Percentiles rank a stretch among this genome's conserved stretches.
Evolutionary conservation across 2,797 vertebrate species (phyloP).

Genomic region (Amblyopsis hoosieri): DNA sequence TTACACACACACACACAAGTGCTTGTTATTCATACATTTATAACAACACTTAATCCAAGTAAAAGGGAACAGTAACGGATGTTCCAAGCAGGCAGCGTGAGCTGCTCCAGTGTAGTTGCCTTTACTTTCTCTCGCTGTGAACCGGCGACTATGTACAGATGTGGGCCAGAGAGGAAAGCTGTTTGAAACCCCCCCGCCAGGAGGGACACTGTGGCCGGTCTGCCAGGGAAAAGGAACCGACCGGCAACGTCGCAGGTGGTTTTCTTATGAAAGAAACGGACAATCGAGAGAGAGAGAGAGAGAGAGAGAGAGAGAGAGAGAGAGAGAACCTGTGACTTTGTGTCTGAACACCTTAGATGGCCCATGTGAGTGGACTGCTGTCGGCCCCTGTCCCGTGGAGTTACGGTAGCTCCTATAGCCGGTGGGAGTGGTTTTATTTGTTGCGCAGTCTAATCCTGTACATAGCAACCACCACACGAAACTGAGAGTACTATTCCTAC

Average conservation of each 20-base stretch:
- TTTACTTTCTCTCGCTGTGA: slow-evolving; percentile 64
- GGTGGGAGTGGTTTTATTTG: slow-evolving; percentile 68
- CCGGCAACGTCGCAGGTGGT: slow-evolving; percentile 38
- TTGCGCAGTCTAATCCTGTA: slow-evolving; percentile 71
- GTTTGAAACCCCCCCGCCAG: background rate
- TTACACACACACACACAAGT: slow-evolving; percentile 66
- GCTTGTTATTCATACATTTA: slow-evolving; percentile 74
- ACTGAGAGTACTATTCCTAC: slow-evolving; percentile 78
- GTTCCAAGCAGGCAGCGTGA: slow-evolving; percentile 67
- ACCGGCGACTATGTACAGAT: slow-evolving; percentile 67
- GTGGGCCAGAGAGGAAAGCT: slow-evolving; percentile 55
- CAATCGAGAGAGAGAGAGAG: slow-evolving; percentile 54
- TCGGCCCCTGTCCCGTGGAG: slow-evolving; percentile 1
- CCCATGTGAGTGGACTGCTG: slow-evolving; percentile 30
- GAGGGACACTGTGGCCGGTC: no score
- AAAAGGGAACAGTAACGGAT: slow-evolving; percentile 64
- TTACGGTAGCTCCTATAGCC: slow-evolving; percentile 63
- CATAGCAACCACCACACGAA: slow-evolving; percentile 73
- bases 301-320: no score
- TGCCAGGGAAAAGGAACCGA: slow-evolving; percentile 31
- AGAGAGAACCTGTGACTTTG: slow-evolving; percentile 48
- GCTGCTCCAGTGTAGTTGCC: slow-evolving; percentile 77
- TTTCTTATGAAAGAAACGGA: slow-evolving; percentile 65
- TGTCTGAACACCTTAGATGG: slow-evolving; percentile 45
- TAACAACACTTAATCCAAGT: slow-evolving; percentile 65